Percentiles rank a stretch among this genome's conserved stretches.
Evolutionary conservation across 2,888 invertebrate genomes (phyloP).

Genomic region (Drosophila vallismaia): DNA sequence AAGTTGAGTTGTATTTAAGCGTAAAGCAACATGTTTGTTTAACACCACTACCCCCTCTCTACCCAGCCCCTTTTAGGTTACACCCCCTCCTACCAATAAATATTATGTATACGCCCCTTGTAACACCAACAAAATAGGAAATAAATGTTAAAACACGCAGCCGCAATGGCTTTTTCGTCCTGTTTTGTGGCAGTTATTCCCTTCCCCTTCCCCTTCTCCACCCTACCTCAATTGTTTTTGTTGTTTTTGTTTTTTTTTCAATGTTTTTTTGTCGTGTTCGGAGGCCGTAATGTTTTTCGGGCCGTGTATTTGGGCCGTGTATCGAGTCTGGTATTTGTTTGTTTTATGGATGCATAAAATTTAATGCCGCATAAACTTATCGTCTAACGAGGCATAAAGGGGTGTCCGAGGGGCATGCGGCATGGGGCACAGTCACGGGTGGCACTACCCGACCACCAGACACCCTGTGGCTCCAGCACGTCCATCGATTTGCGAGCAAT

Average conservation of each 20-base stretch:
- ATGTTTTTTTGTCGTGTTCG: slow-evolving; percentile 67
- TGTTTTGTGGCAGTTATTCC: neutral
- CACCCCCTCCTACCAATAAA: neutral
- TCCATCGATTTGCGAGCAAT: slow-evolving; percentile 65
- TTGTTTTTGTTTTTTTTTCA: slow-evolving; percentile 21
- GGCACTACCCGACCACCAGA: slow-evolving; percentile 1
- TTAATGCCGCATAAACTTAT: slow-evolving; percentile 78
- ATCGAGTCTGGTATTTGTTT: slow-evolving; percentile 66
- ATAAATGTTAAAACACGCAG: slow-evolving; percentile 12
- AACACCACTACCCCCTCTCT: neutral
- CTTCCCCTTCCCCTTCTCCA: neutral
- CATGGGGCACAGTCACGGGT: neutral
- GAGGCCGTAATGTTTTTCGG: slow-evolving; percentile 64
- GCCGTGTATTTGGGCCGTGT: slow-evolving; percentile 25
- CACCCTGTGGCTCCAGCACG: slow-evolving; percentile 41
- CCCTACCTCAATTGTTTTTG: slow-evolving; percentile 16
- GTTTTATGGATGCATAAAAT: slow-evolving; percentile 77
- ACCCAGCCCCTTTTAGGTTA: no score
- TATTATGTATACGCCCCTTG: slow-evolving; percentile 41
- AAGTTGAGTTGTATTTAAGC: slow-evolving; percentile 74
- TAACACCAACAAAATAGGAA: slow-evolving; percentile 14
- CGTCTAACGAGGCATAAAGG: slow-evolving; percentile 75
- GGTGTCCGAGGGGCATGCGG: slow-evolving; percentile 29
- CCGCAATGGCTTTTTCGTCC: slow-evolving; percentile 5
- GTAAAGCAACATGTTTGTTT: slow-evolving; percentile 69